Conservation (phyloP, 1,140 invertebrate genomes). For the Eumaeus atala region DNA sequence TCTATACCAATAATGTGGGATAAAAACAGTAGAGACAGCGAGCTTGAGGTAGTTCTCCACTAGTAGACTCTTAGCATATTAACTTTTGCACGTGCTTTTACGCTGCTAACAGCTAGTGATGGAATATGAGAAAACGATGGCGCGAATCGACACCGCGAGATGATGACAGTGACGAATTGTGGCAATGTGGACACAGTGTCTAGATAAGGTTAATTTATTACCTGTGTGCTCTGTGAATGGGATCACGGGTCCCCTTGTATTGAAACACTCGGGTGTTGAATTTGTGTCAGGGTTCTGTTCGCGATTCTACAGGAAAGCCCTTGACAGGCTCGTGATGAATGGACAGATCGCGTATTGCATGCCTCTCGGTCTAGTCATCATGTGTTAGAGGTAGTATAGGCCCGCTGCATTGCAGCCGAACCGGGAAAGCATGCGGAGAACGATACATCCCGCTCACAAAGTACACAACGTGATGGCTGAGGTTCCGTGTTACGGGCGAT, state of each 20-base stretch:
- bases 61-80: too few relatives aligned
- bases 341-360: background rate
- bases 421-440: too few relatives aligned
- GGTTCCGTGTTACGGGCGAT: too few relatives aligned
- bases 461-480: too few relatives aligned
- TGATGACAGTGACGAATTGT: conserved; percentile 64
- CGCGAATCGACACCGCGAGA: conserved; percentile 16
- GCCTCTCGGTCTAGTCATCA: background rate
- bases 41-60: too few relatives aligned
- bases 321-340: background rate
- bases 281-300: background rate
- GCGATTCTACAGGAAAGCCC: background rate
- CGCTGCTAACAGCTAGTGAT: conserved; percentile 32
- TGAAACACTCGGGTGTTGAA: background rate
- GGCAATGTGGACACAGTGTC: conserved; percentile 53
- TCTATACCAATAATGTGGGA: too few relatives aligned
- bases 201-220: conserved; percentile 64
- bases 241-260: conserved; percentile 24
- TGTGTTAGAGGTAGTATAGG: too few relatives aligned
- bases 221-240: conserved; percentile 42
- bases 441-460: too few relatives aligned
- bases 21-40: too few relatives aligned
- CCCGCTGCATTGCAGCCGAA: too few relatives aligned
- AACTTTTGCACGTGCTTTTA: too few relatives aligned
- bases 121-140: conserved; percentile 48